These are phyloP conservation scores for Matsumurasca onukii DNA, from an alignment of 1,140 invertebrate genomes.

Conservation along the genomic window DNA sequence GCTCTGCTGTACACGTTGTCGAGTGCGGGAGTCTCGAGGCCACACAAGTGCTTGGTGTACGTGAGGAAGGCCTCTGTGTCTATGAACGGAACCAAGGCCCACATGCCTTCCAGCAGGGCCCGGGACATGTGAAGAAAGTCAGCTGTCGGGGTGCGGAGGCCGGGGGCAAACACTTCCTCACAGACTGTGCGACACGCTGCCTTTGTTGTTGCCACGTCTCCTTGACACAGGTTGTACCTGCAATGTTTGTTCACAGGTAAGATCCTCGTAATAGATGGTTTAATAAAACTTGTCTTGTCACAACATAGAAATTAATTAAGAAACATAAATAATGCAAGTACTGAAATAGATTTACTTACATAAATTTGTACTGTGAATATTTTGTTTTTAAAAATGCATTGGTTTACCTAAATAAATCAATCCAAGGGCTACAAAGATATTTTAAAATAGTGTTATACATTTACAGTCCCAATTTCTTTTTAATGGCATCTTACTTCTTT, in stretches of 20 bases:
- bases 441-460: no score
- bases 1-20: constrained; percentile 44
- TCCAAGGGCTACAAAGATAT: no score
- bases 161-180: constrained; percentile 49
- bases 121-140: constrained; percentile 52
- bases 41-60: constrained; percentile 45
- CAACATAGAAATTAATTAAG: no score
- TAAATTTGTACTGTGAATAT: no score
- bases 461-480: no score
- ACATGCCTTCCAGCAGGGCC: constrained; percentile 51
- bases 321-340: no score
- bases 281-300: no score
- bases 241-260: constrained; percentile 27
- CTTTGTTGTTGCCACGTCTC: constrained; percentile 49
- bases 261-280: no score
- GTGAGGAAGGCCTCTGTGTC: constrained; percentile 48
- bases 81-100: constrained; percentile 50
- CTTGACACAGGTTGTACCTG: constrained; percentile 59
- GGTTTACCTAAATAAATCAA: no score
- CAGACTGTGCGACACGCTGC: constrained; percentile 48
- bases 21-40: constrained; percentile 20
- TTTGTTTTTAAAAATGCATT: no score
- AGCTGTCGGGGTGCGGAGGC: constrained; percentile 50
- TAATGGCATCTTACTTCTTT: no score
- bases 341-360: no score